phyloP scores from a whole-genome alignment of 2,888 invertebrate genomes.

The Neria commutata region DNA sequence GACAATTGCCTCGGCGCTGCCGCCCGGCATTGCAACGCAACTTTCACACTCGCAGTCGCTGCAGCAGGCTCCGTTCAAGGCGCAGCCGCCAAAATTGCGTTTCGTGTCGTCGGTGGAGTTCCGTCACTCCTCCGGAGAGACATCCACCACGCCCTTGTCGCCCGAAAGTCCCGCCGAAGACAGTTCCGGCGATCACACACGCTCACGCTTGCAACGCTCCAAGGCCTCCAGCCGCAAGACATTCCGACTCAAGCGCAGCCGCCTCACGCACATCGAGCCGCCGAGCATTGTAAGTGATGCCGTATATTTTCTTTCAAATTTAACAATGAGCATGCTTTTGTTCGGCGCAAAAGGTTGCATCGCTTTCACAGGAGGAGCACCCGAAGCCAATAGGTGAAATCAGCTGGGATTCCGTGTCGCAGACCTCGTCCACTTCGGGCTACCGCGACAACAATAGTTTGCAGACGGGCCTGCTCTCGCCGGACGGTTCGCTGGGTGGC shows the following conservation, averaged over 20 bases:
- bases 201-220: constrained; percentile 80
- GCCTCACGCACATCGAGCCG: constrained; percentile 75
- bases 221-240: constrained; percentile 95
- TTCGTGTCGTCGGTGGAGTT: constrained; percentile 84
- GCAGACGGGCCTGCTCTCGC: constrained; percentile 61
- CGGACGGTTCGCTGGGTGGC: constrained; percentile 67
- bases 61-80: constrained; percentile 60
- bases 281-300: constrained; percentile 46
- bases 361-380: constrained; percentile 41
- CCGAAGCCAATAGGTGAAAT: constrained; percentile 67
- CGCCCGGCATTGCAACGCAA: constrained; percentile 60
- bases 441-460: constrained; percentile 74
- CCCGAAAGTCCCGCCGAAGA: constrained; percentile 75
- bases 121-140: constrained; percentile 81
- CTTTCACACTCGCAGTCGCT: constrained; percentile 61
- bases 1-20: constrained; percentile 46
- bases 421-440: constrained; percentile 86
- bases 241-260: constrained; percentile 78
- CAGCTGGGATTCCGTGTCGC: constrained; percentile 82
- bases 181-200: constrained; percentile 69
- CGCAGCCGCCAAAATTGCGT: constrained; percentile 72
- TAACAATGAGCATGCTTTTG: neutral
- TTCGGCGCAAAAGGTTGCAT: too few relatives aligned
- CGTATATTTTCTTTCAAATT: neutral
- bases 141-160: constrained; percentile 75